These are phyloP conservation scores for Melinaea marsaeus DNA, from an alignment of 2,888 invertebrate genomes.

Conservation along the genomic window DNA sequence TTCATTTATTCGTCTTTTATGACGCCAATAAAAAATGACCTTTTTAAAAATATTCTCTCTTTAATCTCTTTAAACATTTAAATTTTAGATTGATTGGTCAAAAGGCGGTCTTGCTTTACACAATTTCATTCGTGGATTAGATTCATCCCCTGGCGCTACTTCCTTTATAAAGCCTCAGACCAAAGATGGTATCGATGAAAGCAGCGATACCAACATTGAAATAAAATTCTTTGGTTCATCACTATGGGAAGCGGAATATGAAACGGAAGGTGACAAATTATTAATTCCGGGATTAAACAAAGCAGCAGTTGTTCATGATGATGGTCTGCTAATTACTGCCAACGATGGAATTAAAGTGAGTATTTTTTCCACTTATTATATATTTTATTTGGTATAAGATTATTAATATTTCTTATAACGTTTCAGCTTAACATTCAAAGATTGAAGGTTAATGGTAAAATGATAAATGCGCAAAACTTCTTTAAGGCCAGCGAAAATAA, in stretches of 20 bases:
- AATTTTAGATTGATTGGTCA: conserved; percentile 80
- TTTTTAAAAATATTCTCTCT: too few species aligned
- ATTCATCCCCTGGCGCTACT: conserved; percentile 96
- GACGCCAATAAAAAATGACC: too few species aligned
- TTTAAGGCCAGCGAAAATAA: conserved; percentile 81
- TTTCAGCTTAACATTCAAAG: conserved; percentile 86
- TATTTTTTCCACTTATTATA: background rate
- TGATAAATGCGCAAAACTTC: conserved; percentile 88
- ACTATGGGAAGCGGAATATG: conserved; percentile 79
- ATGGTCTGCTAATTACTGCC: conserved; percentile 89
- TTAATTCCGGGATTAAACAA: conserved; percentile 79
- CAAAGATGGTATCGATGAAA: conserved; percentile 58
- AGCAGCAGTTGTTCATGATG: conserved; percentile 84
- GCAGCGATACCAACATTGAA: conserved; percentile 51
- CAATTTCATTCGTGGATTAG: conserved; percentile 95
- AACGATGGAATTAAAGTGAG: conserved; percentile 85
- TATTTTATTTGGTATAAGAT: background rate
- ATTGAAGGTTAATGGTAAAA: conserved; percentile 86
- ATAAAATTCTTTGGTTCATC: conserved; percentile 86
- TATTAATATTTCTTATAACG: conserved; percentile 17
- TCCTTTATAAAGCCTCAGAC: conserved; percentile 68
- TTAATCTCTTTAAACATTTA: too few species aligned
- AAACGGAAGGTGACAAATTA: conserved; percentile 77
- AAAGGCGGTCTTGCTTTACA: conserved; percentile 86
- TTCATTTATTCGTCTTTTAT: too few species aligned